Evolutionary conservation across 2,888 invertebrate genomes (phyloP).

Genomic region (Pharmacophagus antenor): DNA sequence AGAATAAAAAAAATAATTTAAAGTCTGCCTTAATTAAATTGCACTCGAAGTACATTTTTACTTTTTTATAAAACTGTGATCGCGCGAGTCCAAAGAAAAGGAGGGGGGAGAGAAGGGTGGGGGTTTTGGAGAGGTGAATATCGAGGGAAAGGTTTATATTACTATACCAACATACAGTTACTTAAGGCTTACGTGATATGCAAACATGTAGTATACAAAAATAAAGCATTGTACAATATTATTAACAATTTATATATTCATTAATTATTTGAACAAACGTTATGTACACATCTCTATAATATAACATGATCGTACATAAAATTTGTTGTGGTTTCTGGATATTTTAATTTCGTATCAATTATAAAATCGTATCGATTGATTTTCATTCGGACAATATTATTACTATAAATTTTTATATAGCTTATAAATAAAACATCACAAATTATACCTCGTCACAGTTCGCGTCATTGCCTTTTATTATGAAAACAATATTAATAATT

Average conservation of each 20-base stretch:
- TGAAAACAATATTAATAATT: constrained; percentile 36
- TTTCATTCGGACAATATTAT: too few relatives aligned
- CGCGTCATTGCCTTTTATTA: constrained; percentile 55
- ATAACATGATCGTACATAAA: neutral
- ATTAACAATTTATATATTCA: constrained; percentile 54
- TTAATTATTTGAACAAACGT: constrained; percentile 27
- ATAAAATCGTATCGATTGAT: too few relatives aligned
- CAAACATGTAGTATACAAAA: constrained; percentile 73
- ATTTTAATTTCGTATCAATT: neutral
- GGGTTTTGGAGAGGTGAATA: constrained; percentile 28
- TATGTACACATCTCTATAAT: constrained; percentile 7
- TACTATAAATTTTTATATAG: too few relatives aligned
- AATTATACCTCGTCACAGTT: constrained; percentile 37
- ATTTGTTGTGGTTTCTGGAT: constrained; percentile 21
- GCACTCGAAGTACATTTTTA: neutral
- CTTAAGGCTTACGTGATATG: constrained; percentile 77
- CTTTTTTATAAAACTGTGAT: constrained; percentile 19
- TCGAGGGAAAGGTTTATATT: constrained; percentile 40
- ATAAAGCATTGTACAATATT: constrained; percentile 70
- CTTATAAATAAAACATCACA: constrained; percentile 37
- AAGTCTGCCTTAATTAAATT: too few relatives aligned
- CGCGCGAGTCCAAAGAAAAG: constrained; percentile 26
- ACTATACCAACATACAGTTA: constrained; percentile 44
- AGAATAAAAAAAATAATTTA: too few relatives aligned
- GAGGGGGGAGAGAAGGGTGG: constrained; percentile 31